Percentiles rank a stretch among this genome's conserved stretches.
These are phyloP conservation scores for Myiagra hebetior DNA, from an alignment of 2,113 vertebrate genomes.

Conservation along the genomic window DNA sequence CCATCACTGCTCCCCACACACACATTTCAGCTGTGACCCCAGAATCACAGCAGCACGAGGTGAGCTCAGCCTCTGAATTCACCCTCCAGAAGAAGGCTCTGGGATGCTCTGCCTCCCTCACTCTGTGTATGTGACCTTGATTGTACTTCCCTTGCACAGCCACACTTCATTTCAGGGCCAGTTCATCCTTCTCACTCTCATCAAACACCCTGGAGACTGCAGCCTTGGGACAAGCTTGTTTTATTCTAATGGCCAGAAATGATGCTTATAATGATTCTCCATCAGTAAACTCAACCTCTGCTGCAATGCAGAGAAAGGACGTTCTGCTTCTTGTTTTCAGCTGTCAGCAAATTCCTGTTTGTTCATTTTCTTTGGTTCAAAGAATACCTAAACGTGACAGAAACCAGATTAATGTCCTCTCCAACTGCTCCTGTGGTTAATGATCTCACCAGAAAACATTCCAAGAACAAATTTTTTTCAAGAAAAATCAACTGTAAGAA, in stretches of 20 bases:
- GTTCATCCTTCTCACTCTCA: neutral
- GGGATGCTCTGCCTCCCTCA: neutral
- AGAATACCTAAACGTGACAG: neutral
- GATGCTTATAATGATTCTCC: neutral
- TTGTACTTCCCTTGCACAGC: neutral
- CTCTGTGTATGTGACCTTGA: neutral
- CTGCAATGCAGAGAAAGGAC: neutral
- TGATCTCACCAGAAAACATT: neutral
- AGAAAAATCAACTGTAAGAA: neutral
- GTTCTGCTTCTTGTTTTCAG: neutral
- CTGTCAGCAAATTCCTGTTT: conserved; percentile 45
- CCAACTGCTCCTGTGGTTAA: neutral
- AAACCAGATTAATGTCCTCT: neutral
- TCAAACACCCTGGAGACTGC: neutral
- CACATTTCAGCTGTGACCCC: neutral
- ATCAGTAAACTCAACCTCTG: neutral
- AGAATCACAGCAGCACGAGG: neutral
- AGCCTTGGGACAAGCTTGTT: neutral
- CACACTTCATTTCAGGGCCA: neutral
- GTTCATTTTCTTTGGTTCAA: neutral
- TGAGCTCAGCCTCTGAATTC: neutral
- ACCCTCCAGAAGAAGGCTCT: neutral
- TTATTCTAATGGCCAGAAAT: neutral
- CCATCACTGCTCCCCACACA: accelerated
- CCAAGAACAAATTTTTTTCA: neutral